phyloP scores from a whole-genome alignment of 2,797 vertebrate species.

The Pangasius larnaudii region DNA sequence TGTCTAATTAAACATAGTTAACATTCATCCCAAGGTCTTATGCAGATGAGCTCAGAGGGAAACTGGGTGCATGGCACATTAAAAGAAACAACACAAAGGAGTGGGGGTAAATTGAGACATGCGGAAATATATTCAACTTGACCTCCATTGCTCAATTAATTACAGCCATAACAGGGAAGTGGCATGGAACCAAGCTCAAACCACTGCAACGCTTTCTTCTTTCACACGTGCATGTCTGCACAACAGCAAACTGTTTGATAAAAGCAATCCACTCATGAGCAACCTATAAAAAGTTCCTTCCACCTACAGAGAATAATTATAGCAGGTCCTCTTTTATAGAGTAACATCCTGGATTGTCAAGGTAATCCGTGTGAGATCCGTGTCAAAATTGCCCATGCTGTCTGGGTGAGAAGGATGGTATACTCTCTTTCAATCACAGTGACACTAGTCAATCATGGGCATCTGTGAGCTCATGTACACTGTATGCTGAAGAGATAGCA shows the following conservation, averaged over 20 bases:
- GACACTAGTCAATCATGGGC: not conserved
- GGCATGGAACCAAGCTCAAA: slow-evolving; percentile 79
- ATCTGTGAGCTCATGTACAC: not conserved
- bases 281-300: slow-evolving; percentile 8
- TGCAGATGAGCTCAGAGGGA: slow-evolving; percentile 81
- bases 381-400: not conserved
- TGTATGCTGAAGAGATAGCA: not conserved
- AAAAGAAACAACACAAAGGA: slow-evolving; percentile 78
- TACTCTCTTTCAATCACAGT: not conserved
- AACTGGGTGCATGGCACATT: slow-evolving; percentile 79
- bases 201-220: slow-evolving; percentile 60
- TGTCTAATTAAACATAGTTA: slow-evolving; percentile 86
- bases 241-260: slow-evolving; percentile 34
- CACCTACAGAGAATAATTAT: not conserved
- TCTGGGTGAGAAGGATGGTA: not conserved
- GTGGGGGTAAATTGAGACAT: slow-evolving; percentile 78
- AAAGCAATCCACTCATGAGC: slow-evolving; percentile 46
- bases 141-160: slow-evolving; percentile 85
- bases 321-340: not conserved
- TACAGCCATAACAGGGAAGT: slow-evolving; percentile 78
- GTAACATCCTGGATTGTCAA: not conserved
- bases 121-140: slow-evolving; percentile 80
- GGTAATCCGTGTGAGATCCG: not conserved
- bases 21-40: slow-evolving; percentile 87
- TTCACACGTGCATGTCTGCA: slow-evolving; percentile 62